Percentiles rank a stretch among this genome's conserved stretches.
Evolutionary conservation across 2,888 invertebrate species (phyloP).

Genomic region (Pachydiplax longipennis): DNA sequence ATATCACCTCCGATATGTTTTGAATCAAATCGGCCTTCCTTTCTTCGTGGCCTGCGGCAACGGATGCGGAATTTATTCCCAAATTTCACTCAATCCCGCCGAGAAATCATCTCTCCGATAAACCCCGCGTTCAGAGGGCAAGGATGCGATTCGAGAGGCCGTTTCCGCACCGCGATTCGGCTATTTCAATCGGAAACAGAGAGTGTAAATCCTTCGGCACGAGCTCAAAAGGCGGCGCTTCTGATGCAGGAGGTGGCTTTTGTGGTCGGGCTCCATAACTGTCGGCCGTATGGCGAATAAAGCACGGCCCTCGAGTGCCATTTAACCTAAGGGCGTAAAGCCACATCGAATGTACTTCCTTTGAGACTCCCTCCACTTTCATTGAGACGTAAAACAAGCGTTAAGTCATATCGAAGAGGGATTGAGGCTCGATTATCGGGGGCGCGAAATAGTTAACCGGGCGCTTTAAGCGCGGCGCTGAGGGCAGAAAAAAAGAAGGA

Average conservation of each 20-base stretch:
- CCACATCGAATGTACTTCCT: conserved; percentile 30
- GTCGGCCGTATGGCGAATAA: conserved; percentile 37
- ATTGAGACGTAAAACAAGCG: conserved; percentile 43
- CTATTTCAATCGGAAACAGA: conserved; percentile 9
- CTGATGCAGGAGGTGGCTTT: conserved; percentile 1
- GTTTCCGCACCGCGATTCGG: neutral
- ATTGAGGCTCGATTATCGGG: conserved; percentile 19
- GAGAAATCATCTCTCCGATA: too few relatives aligned
- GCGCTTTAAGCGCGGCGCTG: conserved; percentile 35
- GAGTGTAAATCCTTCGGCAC: conserved; percentile 9
- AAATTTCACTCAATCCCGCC: too few relatives aligned
- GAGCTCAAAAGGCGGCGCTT: neutral
- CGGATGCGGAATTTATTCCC: too few relatives aligned
- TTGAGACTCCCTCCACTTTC: conserved; percentile 9
- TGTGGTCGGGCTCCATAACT: conserved; percentile 4
- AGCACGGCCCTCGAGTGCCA: conserved; percentile 33
- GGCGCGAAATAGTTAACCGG: conserved; percentile 32
- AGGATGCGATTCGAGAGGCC: too few relatives aligned
- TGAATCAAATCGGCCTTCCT: too few relatives aligned
- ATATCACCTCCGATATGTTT: too few relatives aligned
- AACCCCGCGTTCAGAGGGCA: too few relatives aligned
- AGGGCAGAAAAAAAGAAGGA: neutral
- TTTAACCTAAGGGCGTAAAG: conserved; percentile 39
- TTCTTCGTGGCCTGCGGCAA: too few relatives aligned
- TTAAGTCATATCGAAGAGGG: conserved; percentile 32